A percentile compares a stretch with the other conserved stretches of the same genome.
Evolutionary conservation across 2,797 vertebrate genomes (phyloP).

Genomic region (Sitta carolinensis): DNA sequence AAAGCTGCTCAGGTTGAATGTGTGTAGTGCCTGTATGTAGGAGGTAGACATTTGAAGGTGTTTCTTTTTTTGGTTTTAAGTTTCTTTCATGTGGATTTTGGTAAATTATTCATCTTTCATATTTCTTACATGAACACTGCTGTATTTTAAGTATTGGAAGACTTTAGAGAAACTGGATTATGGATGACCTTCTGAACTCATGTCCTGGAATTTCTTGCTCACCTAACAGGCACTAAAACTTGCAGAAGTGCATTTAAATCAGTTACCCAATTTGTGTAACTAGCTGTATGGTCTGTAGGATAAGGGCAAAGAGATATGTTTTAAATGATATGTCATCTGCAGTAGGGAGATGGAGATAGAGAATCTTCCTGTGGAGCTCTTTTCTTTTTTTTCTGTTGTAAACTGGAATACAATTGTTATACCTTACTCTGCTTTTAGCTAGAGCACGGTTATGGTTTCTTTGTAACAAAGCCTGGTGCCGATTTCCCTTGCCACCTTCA

Average conservation of each 20-base stretch:
- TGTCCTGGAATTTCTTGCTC: background rate
- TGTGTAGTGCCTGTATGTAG: background rate
- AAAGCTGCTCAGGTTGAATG: background rate
- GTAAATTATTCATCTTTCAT: fast-evolving
- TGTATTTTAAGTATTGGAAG: background rate
- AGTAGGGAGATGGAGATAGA: background rate
- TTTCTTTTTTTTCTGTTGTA: background rate
- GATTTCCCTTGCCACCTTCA: background rate
- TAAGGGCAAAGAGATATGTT: background rate
- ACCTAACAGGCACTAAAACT: background rate
- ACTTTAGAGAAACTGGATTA: background rate
- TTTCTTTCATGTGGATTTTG: background rate
- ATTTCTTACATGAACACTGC: fast-evolving
- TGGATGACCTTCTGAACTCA: background rate
- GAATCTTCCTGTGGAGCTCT: background rate
- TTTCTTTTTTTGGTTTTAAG: background rate
- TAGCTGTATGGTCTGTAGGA: background rate
- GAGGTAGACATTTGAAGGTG: background rate
- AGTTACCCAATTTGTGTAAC: background rate
- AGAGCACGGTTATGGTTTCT: fast-evolving
- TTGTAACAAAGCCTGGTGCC: background rate
- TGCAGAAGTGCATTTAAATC: background rate
- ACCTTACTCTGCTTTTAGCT: background rate
- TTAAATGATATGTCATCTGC: background rate
- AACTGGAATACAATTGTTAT: background rate